Conservation (phyloP, 2,113 vertebrate species). For the Menidia beryllina region DNA sequence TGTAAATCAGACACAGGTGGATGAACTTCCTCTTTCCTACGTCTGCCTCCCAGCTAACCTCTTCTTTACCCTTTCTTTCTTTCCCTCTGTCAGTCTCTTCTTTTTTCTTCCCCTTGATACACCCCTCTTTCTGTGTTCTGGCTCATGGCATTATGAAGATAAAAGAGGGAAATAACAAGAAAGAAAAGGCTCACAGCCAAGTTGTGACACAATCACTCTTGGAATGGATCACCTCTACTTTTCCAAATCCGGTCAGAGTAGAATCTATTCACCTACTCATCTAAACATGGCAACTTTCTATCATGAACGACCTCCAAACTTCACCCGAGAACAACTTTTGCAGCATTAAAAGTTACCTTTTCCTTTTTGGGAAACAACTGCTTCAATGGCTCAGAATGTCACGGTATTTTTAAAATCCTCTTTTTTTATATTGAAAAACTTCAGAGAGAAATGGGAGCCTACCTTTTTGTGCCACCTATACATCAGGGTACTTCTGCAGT, state of each 20-base stretch:
- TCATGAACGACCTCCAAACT: conserved; percentile 5
- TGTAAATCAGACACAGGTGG: conserved; percentile 82
- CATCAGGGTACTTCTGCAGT: conserved; percentile 25
- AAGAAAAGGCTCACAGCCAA: conserved; percentile 11
- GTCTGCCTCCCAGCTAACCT: conserved; percentile 76
- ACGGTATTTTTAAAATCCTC: conserved; percentile 38
- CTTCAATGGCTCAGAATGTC: conserved; percentile 57
- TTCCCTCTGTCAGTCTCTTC: conserved; percentile 61
- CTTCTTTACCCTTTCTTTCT: conserved; percentile 67
- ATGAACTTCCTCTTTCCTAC: conserved; percentile 77
- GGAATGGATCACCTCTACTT: background rate
- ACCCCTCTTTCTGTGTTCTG: conserved; percentile 22
- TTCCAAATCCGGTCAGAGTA: conserved; percentile 3
- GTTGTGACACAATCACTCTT: background rate
- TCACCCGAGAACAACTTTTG: conserved; percentile 10
- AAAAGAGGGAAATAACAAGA: background rate
- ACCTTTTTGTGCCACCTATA: conserved; percentile 22
- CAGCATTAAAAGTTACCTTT: conserved; percentile 9
- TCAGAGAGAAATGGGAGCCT: conserved; percentile 35
- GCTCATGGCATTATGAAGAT: conserved; percentile 42
- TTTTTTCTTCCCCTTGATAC: conserved; percentile 33
- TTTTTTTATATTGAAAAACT: conserved; percentile 37
- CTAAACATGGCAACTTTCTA: background rate
- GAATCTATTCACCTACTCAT: background rate
- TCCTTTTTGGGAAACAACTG: conserved; percentile 40